Conservation (phyloP, 2,888 invertebrate species). For the Asteroscopus sphinx region DNA sequence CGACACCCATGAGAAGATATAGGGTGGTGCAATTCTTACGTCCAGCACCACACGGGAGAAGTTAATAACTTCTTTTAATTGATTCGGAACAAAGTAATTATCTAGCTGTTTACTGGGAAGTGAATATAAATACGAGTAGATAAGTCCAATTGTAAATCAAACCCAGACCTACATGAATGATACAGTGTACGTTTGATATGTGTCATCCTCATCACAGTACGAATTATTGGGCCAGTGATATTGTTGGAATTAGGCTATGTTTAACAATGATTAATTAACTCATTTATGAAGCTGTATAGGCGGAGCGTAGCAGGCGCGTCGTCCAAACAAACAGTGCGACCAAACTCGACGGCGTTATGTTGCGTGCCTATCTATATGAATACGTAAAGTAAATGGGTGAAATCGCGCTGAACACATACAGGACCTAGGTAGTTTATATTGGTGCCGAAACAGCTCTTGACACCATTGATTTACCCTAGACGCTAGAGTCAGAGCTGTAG, state of each 20-base stretch:
- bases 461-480: no score
- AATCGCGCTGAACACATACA: no score
- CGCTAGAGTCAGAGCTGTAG: no score
- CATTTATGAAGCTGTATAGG: constrained; percentile 72
- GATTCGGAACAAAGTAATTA: constrained; percentile 1
- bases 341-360: constrained; percentile 37
- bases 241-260: constrained; percentile 62
- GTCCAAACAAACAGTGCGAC: constrained; percentile 58
- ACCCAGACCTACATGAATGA: constrained; percentile 12
- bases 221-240: constrained; percentile 41
- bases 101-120: constrained; percentile 8
- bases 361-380: constrained; percentile 8
- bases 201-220: constrained; percentile 26
- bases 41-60: no score
- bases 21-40: no score
- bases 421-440: no score
- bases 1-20: no score
- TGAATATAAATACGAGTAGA: background rate
- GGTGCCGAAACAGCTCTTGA: no score
- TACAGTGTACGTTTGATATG: constrained; percentile 15
- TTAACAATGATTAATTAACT: constrained; percentile 80
- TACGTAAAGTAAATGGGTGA: background rate
- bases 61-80: constrained; percentile 8
- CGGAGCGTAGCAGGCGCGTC: constrained; percentile 50
- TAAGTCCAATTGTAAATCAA: constrained; percentile 20